phyloP scores from a whole-genome alignment of 53 echinoderm and acorn worm genomes.

The Patiria pectinifera region DNA sequence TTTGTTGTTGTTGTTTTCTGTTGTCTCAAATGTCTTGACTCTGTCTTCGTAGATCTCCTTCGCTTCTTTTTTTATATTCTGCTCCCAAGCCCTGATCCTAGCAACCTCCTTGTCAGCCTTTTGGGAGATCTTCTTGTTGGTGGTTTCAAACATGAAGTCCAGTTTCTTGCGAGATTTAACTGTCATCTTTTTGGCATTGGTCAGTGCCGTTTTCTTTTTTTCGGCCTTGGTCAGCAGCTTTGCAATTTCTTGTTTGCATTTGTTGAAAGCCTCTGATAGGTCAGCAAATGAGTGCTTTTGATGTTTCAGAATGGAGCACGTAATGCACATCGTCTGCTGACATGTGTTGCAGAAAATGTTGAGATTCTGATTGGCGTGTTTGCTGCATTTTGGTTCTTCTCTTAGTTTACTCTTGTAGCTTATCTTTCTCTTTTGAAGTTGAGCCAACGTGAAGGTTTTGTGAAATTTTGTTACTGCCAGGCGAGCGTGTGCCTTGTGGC shows the following conservation, averaged over 20 bases:
- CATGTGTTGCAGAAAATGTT: constrained; percentile 56
- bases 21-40: constrained; percentile 21
- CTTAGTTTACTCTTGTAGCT: constrained; percentile 34
- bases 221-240: not conserved
- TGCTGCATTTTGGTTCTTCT: constrained; percentile 34
- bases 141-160: constrained; percentile 17
- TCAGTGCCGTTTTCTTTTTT: constrained; percentile 13
- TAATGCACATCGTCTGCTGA: constrained; percentile 28
- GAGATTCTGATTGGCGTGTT: constrained; percentile 37
- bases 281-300: not conserved
- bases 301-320: not conserved
- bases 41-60: constrained; percentile 19
- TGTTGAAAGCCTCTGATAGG: not conserved
- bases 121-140: constrained; percentile 25
- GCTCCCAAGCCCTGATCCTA: constrained; percentile 23
- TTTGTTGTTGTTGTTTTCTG: not conserved
- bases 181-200: not conserved
- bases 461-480: constrained; percentile 21
- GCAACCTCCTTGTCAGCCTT: constrained; percentile 41
- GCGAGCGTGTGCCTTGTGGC: constrained; percentile 39
- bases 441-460: constrained; percentile 38
- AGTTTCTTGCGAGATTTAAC: constrained; percentile 18
- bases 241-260: not conserved
- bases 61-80: constrained; percentile 30
- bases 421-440: constrained; percentile 17